Evolutionary conservation across 2,113 vertebrate species (phyloP), one percentile per base, ranked within the genome.

Genomic region (Myrmecophaga tridactyla): DNA sequence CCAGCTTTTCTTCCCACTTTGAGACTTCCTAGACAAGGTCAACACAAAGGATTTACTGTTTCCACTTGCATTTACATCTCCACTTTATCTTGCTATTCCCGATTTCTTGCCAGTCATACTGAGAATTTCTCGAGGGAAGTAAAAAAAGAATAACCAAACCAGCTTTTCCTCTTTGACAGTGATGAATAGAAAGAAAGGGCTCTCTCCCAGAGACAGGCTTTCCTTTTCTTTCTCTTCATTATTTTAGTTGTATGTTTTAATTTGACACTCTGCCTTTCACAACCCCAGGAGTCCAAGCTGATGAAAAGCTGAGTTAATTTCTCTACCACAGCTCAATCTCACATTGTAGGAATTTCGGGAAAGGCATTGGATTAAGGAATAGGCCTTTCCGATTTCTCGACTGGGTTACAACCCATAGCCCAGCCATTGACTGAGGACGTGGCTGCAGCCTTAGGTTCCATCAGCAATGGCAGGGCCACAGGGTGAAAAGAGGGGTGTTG

Each of bases 101-200:
- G 98, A 98, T 95, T 96, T 96, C 97, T 97, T 98, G 98, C 98
- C 98, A 98, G 92, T 98, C 98, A 98, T 97, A 98, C 96, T 98
- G 98, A 98, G 94, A 0, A 21, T 96, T 98, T 97, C 96, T 97
- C 72, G 48, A 97, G 97, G 94, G 95, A 94, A 92, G 94, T 97
- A 85, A 97, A 98, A 97, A n/a, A 73, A 96, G 94, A 96, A 96
- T 92, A 96, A 95, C 85, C 73, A 75, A 96, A 98, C 89, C 92
- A 97, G 96, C 95, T 98, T 93, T 98, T 97, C 97, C 94, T 98
- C 88, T 92, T 98, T 76, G 86, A 95, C 87, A 97, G 95, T 46
- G 56, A 97, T 96, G 96, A 97, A 94, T n/a, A 94, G 84, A 85
- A 95, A 96, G 72, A 90, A 96, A 93, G 94, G 82, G 0, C 69